Percentiles rank a stretch among this genome's conserved stretches.
phyloP scores from a whole-genome alignment of 2,113 vertebrate genomes.

The Aegotheles bennettii region DNA sequence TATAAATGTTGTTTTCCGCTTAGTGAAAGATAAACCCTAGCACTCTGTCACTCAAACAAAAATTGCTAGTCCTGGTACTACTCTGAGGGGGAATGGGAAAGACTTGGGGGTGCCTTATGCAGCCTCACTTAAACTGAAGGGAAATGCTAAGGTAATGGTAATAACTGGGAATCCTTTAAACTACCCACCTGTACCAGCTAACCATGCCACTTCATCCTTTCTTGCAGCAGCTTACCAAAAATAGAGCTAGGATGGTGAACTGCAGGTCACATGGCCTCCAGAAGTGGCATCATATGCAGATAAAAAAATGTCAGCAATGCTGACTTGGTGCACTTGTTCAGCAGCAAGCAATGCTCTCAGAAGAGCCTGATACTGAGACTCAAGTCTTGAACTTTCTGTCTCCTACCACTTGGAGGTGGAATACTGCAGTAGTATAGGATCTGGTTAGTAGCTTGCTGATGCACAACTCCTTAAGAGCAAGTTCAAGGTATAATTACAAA shows the following conservation, averaged over 20 bases:
- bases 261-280: constrained; percentile 6
- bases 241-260: neutral
- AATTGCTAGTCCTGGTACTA: neutral
- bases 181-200: neutral
- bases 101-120: neutral
- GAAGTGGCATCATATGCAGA: constrained; percentile 26
- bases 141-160: neutral
- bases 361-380: neutral
- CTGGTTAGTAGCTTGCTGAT: neutral
- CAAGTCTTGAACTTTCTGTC: neutral
- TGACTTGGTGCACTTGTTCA: neutral
- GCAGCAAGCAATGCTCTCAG: neutral
- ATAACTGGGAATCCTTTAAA: neutral
- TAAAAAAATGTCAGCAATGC: neutral
- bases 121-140: neutral
- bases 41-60: neutral
- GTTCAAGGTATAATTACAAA: neutral
- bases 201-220: neutral
- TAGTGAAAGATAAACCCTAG: neutral
- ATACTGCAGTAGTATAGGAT: neutral
- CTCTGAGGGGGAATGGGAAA: neutral
- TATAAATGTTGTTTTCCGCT: neutral
- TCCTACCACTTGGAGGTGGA: neutral
- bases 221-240: constrained; percentile 45
- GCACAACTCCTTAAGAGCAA: neutral